A percentile compares a stretch with the other conserved stretches of the same genome.
Conservation (phyloP, 2,113 vertebrate species). For the Saccopteryx leptura region DNA sequence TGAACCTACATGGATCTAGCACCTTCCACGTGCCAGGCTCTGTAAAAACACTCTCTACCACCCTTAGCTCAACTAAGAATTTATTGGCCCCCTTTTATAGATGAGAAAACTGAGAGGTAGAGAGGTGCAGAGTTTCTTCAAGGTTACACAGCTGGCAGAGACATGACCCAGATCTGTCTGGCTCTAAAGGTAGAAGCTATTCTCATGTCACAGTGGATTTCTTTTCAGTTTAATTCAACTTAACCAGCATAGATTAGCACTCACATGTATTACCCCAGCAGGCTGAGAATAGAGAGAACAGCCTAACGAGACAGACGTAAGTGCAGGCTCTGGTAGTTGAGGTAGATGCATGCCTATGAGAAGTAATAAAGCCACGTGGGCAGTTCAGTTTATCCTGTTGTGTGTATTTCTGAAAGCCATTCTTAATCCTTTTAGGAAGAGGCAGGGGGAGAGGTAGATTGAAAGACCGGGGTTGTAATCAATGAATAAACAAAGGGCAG, state of each 20-base stretch:
- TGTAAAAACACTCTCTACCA: neutral
- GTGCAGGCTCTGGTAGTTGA: neutral
- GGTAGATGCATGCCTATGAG: neutral
- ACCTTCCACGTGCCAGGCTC: neutral
- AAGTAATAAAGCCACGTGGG: conserved; percentile 20
- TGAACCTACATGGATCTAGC: neutral
- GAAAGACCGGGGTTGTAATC: conserved; percentile 53
- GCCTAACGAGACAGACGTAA: neutral
- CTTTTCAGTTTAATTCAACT: conserved; percentile 14
- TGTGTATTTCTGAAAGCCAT: conserved; percentile 64
- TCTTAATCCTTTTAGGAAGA: conserved; percentile 73
- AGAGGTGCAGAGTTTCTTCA: neutral
- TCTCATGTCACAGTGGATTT: conserved; percentile 10
- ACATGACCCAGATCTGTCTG: neutral
- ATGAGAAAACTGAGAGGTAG: conserved; percentile 56
- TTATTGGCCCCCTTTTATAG: conserved; percentile 8
- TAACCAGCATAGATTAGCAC: neutral
- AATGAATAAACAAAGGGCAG: conserved; percentile 59
- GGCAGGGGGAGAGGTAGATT: neutral
- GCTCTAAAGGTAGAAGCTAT: conserved; percentile 25
- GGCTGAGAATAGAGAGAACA: neutral
- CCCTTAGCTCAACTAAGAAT: neutral
- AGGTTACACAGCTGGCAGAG: neutral
- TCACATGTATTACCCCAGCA: neutral
- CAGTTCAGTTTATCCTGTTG: conserved; percentile 50